phyloP scores from a whole-genome alignment of 2,888 invertebrate genomes.

The Apodemia duryi region DNA sequence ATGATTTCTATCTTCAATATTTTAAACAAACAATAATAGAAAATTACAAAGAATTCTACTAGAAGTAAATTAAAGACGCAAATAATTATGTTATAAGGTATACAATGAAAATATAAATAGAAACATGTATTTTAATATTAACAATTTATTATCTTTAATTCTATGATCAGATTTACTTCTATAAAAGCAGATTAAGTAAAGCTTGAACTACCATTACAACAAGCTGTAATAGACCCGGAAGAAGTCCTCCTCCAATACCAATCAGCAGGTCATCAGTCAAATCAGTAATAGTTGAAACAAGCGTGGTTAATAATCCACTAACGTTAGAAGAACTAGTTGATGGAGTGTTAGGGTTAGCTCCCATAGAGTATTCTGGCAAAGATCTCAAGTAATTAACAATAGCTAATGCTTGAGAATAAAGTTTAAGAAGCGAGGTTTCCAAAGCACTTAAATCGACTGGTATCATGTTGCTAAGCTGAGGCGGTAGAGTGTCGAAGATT shows the following conservation, averaged over 20 bases:
- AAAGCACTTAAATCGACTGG: slow-evolving; percentile 64
- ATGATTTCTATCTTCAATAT: no score
- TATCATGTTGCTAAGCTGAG: slow-evolving; percentile 60
- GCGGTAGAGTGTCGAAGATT: slow-evolving; percentile 66
- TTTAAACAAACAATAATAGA: no score
- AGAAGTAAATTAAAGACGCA: no score
- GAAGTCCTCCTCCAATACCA: slow-evolving; percentile 57
- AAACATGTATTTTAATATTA: no score
- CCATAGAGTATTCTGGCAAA: slow-evolving; percentile 60
- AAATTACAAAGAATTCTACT: no score
- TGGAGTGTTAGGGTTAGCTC: slow-evolving; percentile 58
- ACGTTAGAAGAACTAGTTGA: slow-evolving; percentile 46
- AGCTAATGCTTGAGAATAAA: slow-evolving; percentile 66
- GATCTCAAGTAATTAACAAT: slow-evolving; percentile 63
- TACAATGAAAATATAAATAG: no score
- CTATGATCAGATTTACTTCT: no score
- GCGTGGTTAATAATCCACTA: slow-evolving; percentile 51
- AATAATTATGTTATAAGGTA: no score
- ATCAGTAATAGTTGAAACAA: slow-evolving; percentile 50
- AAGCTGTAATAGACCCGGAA: slow-evolving; percentile 59
- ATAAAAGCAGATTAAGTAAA: slow-evolving; percentile 37
- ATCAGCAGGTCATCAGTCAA: slow-evolving; percentile 56
- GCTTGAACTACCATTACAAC: slow-evolving; percentile 57
- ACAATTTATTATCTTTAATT: no score
- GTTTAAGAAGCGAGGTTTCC: slow-evolving; percentile 62